phyloP scores from a whole-genome alignment of 2,888 invertebrate genomes.

The Pimpla rufipes region DNA sequence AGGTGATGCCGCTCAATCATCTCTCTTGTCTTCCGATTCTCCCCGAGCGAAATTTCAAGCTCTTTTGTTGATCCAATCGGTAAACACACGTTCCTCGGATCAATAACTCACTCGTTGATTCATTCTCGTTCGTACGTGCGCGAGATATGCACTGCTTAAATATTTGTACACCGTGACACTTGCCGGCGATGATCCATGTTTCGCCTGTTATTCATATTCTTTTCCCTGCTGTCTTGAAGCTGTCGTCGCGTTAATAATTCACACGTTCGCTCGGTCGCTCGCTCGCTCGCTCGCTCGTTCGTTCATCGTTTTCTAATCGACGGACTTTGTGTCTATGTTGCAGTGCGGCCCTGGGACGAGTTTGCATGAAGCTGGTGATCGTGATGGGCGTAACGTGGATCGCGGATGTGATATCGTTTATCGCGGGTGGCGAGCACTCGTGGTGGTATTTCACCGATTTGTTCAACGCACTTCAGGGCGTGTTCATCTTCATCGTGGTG shows the following conservation, averaged over 20 bases:
- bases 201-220: neutral
- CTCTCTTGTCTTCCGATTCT: neutral
- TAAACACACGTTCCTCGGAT: conserved; percentile 33
- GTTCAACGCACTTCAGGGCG: conserved; percentile 94
- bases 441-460: conserved; percentile 94
- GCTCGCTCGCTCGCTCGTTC: too few relatives aligned
- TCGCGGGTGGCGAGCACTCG: conserved; percentile 92
- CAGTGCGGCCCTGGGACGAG: conserved; percentile 93
- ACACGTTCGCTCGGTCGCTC: too few relatives aligned
- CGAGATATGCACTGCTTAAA: neutral
- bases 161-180: conserved; percentile 15
- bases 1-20: conserved; percentile 48
- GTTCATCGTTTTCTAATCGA: neutral
- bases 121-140: neutral
- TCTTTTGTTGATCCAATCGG: conserved; percentile 51
- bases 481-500: conserved; percentile 95
- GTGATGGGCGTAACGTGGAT: conserved; percentile 93
- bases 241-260: neutral
- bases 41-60: neutral
- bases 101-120: conserved; percentile 9
- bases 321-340: conserved; percentile 75
- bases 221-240: neutral
- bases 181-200: neutral
- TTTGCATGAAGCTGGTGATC: conserved; percentile 94
- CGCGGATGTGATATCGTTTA: conserved; percentile 94